Percentiles rank a stretch among this genome's conserved stretches.
These are phyloP conservation scores for Coelopa pilipes DNA, from an alignment of 2,888 invertebrate species.

Conservation along the genomic window DNA sequence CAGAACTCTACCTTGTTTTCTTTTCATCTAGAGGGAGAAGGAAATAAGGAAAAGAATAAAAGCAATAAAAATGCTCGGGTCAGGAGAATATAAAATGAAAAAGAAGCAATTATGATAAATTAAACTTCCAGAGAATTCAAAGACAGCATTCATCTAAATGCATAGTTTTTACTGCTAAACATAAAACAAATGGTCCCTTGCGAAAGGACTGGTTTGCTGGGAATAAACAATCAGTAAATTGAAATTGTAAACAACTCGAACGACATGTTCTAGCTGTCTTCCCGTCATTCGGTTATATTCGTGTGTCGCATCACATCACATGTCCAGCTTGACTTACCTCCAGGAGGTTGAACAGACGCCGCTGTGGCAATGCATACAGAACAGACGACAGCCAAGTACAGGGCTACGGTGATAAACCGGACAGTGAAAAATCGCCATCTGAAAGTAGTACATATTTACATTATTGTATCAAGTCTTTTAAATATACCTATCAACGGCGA, in stretches of 20 bases:
- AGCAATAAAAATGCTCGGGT: background rate
- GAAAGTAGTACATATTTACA: constrained; percentile 37
- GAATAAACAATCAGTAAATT: background rate
- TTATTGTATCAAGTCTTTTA: no score
- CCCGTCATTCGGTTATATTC: background rate
- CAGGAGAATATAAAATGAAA: background rate
- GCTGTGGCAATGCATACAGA: constrained; percentile 39
- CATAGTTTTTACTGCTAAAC: background rate
- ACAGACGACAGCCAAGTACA: constrained; percentile 36
- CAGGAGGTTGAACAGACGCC: constrained; percentile 41
- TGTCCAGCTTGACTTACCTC: constrained; percentile 42
- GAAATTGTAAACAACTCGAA: constrained; percentile 14
- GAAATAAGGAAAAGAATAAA: no score
- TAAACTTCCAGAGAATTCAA: no score
- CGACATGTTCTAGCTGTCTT: constrained; percentile 2
- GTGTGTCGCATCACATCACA: background rate
- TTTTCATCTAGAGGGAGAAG: no score
- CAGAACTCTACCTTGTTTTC: no score
- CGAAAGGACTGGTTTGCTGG: no score
- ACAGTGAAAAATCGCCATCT: constrained; percentile 35
- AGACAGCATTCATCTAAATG: background rate
- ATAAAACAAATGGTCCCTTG: background rate
- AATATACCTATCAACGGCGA: background rate
- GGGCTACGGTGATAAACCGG: constrained; percentile 37
- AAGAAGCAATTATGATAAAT: no score